These are phyloP conservation scores for Melolontha melolontha DNA, from an alignment of 2,888 invertebrate genomes.

Conservation along the genomic window DNA sequence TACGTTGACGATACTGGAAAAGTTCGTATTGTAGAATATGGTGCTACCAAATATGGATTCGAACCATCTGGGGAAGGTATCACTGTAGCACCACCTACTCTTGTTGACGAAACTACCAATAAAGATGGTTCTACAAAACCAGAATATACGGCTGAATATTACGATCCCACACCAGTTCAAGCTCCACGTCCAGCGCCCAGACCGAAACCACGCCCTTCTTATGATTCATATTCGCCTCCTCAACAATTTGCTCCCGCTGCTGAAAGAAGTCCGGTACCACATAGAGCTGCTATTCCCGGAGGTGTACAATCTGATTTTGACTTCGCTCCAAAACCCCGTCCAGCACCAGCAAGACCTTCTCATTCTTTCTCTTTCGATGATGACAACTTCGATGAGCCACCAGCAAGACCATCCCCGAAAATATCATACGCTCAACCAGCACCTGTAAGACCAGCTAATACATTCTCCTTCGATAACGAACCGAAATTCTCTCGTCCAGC, in stretches of 20 bases:
- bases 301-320: conserved; percentile 34
- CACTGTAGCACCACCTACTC: conserved; percentile 77
- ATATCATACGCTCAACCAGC: conserved; percentile 57
- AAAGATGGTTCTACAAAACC: conserved; percentile 61
- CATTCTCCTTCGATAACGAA: conserved; percentile 49
- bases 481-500: conserved; percentile 50
- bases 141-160: conserved; percentile 64
- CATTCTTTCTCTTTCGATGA: conserved; percentile 58
- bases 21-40: conserved; percentile 88
- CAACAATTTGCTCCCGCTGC: conserved; percentile 49
- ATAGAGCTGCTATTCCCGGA: conserved; percentile 32
- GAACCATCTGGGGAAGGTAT: conserved; percentile 89
- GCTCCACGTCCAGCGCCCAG: conserved; percentile 51
- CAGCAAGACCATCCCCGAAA: conserved; percentile 56
- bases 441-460: conserved; percentile 47
- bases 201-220: conserved; percentile 51
- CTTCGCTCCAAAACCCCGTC: conserved; percentile 46
- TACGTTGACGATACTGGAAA: conserved; percentile 87
- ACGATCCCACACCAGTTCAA: conserved; percentile 52
- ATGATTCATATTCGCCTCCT: conserved; percentile 48
- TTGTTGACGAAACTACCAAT: conserved; percentile 71
- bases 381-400: conserved; percentile 55
- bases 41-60: conserved; percentile 89
- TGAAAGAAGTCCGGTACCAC: conserved; percentile 45
- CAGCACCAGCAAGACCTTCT: conserved; percentile 56